Base-by-base conservation (phyloP, 2,113 vertebrate genomes). In the Thamnaconus septentrionalis region DNA sequence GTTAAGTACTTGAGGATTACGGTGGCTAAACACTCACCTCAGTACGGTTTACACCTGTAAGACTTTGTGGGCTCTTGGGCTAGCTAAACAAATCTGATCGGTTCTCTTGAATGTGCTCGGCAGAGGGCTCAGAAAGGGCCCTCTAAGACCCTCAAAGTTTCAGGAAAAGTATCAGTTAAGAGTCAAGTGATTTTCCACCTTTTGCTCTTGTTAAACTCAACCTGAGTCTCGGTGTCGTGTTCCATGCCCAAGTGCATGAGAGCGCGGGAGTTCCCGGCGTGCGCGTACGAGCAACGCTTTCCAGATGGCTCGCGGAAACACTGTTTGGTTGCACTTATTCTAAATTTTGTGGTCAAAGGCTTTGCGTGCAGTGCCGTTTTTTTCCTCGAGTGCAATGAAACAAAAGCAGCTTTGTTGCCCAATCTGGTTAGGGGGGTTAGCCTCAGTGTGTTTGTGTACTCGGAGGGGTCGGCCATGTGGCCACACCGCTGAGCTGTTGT, bases 381-480 rank as follows among this genome's bases (percentile, higher is more conserved):
- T 56, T 86, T 90, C 75, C 83, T 67, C 69, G 70, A 83, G 78
- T 87, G 77, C 42, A 78, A 68, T 53, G 71, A 66, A 91, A 91
- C 88, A 92, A 90, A 91, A 86, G 84, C 58, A 74, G 73, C 89
- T 89, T 91, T 90, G 89, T 91, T 69, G 78, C 61, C 71, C 64
- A 59, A 69, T 82, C 71, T 63, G 64, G 65, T 69, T 85, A 83
- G 66, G 64, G n/a, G n/a, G 70, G 75, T 82, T 69, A 61, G 67
- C 53, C n/a, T 41, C 71, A 60, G 71, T 69, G 57, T 81, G 69
- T 80, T 66, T 77, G 41, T 63, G 63, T 56, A 56, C 59, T 52
- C 42, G 56, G 55, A 70, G 64, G 70, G 61, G 71, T 75, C 56
- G 61, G 50, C 77, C 61, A 76, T 74, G 72, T 69, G 78, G 62